These are phyloP conservation scores for Rhinatrema bivittatum DNA, from an alignment of 2,797 vertebrate species.

Conservation along the genomic window DNA sequence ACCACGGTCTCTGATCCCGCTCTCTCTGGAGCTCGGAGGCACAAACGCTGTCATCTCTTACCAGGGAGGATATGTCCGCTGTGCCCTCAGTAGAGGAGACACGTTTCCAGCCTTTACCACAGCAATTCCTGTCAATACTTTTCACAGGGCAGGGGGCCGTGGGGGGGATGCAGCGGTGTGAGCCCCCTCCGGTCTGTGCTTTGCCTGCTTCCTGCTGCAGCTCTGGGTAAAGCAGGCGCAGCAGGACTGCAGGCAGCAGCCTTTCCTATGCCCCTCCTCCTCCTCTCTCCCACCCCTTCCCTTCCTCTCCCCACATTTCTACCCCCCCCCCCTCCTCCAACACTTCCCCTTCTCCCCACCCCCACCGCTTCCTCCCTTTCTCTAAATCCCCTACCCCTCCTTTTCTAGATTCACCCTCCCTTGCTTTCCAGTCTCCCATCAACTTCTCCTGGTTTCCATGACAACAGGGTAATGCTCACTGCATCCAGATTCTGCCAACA, in stretches of 20 bases:
- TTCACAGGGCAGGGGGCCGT: constrained; percentile 1
- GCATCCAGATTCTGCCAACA: too few species aligned
- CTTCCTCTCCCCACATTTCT: too few species aligned
- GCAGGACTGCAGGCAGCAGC: constrained; percentile 25
- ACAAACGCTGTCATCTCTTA: too few species aligned
- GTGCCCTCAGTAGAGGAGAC: too few species aligned
- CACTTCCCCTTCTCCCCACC: too few species aligned
- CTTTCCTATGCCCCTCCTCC: constrained; percentile 2
- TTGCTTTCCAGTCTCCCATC: constrained; percentile 33
- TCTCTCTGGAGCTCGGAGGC: too few species aligned
- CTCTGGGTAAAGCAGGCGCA: constrained; percentile 11
- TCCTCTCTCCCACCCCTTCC: constrained; percentile 5
- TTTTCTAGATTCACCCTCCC: too few species aligned
- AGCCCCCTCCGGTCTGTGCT: constrained; percentile 5
- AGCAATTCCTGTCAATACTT: too few species aligned
- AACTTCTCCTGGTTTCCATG: constrained; percentile 42
- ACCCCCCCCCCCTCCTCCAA: constrained; percentile 2
- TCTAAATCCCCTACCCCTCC: background rate
- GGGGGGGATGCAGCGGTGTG: background rate
- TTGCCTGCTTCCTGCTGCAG: background rate
- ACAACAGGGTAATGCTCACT: constrained; percentile 46
- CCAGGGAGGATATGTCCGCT: too few species aligned
- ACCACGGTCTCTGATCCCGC: too few species aligned
- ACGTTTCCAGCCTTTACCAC: too few species aligned
- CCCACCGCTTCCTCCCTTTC: too few species aligned